Percentiles rank a stretch among this genome's conserved stretches.
Evolutionary conservation across 2,113 vertebrate species (phyloP).

Genomic region (Centropus unirufus): DNA sequence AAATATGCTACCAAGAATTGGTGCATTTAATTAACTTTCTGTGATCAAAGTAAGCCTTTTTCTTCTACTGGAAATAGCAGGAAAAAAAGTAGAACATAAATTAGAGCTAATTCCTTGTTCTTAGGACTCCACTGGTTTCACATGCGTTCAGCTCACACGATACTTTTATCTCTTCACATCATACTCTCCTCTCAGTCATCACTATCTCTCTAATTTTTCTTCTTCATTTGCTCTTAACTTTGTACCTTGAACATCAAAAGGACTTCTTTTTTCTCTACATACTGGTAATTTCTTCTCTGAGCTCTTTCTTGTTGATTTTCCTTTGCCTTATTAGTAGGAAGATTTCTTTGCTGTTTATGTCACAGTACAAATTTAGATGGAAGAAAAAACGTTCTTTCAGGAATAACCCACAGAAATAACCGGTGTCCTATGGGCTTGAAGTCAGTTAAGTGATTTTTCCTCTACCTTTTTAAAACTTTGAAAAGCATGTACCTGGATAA

Average conservation of each 20-base stretch:
- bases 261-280: neutral
- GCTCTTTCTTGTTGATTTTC: neutral
- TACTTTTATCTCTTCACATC: neutral
- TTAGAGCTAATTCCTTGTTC: neutral
- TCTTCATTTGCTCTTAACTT: neutral
- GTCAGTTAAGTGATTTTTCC: neutral
- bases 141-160: neutral
- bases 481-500: neutral
- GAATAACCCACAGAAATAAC: neutral
- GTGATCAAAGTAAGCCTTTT: neutral
- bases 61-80: neutral
- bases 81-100: neutral
- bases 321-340: neutral
- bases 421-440: neutral
- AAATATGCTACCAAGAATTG: neutral
- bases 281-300: neutral
- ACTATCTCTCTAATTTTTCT: neutral
- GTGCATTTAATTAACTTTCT: neutral
- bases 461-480: neutral
- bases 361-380: neutral
- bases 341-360: neutral
- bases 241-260: neutral
- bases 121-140: neutral
- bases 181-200: neutral
- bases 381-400: neutral